Percentiles rank a stretch among this genome's conserved stretches.
phyloP scores from a whole-genome alignment of 2,888 invertebrate species.

The Heliconius ethilla region DNA sequence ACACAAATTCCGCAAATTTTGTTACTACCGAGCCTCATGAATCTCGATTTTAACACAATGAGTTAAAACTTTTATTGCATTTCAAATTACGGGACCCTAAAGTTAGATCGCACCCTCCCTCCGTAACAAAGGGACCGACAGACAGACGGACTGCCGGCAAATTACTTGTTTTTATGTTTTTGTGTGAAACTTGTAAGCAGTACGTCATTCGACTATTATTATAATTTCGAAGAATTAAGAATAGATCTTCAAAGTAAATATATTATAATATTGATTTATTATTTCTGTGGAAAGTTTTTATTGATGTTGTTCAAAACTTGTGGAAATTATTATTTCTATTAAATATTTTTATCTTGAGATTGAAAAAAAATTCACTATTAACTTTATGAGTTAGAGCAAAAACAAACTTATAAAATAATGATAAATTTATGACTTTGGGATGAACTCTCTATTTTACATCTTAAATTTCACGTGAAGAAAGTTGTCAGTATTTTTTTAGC shows the following conservation, averaged over 20 bases:
- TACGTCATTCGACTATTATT: conserved; percentile 46
- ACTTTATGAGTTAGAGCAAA: no score
- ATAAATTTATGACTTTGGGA: no score
- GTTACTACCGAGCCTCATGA: no score
- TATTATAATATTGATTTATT: conserved; percentile 2
- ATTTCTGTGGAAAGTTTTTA: neutral
- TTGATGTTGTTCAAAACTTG: neutral
- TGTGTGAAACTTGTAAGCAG: conserved; percentile 51
- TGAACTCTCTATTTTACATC: no score
- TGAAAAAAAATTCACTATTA: no score
- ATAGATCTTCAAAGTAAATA: neutral
- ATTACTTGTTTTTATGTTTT: conserved; percentile 65
- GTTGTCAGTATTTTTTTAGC: no score
- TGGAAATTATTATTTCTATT: neutral
- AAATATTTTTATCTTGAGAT: no score
- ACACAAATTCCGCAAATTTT: no score
- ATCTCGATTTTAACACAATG: conserved; percentile 12
- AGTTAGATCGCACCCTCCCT: conserved; percentile 9
- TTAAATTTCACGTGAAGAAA: no score
- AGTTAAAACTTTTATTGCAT: conserved; percentile 21
- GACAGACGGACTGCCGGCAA: conserved; percentile 46
- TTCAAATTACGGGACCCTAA: conserved; percentile 23
- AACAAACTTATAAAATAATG: no score
- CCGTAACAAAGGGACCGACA: conserved; percentile 54
- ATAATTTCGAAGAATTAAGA: neutral